A percentile compares a stretch with the other conserved stretches of the same genome.
Conservation (phyloP, 2,888 invertebrate species). For the Nowickia ferox region DNA sequence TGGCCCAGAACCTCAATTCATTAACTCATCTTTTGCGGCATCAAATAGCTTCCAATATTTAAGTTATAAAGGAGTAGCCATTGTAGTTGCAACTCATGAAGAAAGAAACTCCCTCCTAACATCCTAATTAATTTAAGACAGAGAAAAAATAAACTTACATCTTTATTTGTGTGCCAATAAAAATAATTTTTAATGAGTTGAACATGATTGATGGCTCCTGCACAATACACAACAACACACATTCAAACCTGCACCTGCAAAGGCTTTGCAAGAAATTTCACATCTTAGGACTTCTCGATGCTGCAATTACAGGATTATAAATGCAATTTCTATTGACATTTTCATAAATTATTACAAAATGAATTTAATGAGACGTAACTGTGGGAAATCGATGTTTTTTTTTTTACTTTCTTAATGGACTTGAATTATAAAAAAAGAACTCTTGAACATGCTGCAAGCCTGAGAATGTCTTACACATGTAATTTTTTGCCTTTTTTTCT, state of each 20-base stretch:
- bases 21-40: too few species aligned
- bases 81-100: too few species aligned
- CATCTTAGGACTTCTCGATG: background rate
- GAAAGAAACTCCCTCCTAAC: background rate
- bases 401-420: conserved; percentile 21
- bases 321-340: conserved; percentile 57
- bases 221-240: background rate
- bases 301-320: conserved; percentile 49
- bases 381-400: conserved; percentile 58
- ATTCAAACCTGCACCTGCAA: background rate
- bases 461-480: conserved; percentile 42
- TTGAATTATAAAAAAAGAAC: conserved; percentile 29
- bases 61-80: too few species aligned
- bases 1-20: too few species aligned
- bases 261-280: background rate
- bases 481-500: background rate
- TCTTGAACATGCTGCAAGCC: background rate
- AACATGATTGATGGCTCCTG: conserved; percentile 28
- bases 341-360: conserved; percentile 58
- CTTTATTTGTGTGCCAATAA: background rate
- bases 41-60: too few species aligned
- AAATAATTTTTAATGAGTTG: background rate
- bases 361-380: conserved; percentile 57
- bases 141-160: background rate
- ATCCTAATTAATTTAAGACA: conserved; percentile 1